Evolutionary conservation across 2,888 invertebrate species (phyloP).

Genomic region (Atherix ibis): DNA sequence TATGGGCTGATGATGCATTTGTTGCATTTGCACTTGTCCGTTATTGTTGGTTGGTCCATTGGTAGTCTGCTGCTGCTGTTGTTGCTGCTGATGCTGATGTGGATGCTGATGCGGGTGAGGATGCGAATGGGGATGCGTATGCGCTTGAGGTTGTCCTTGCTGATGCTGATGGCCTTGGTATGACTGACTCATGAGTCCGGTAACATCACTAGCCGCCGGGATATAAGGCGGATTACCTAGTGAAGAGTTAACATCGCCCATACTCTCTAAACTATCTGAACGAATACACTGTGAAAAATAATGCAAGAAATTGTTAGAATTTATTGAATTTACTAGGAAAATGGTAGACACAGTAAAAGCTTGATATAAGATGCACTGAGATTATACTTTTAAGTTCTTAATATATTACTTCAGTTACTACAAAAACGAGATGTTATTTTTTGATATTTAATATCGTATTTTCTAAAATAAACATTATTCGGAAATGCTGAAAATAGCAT

Average conservation of each 20-base stretch:
- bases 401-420: too few species aligned
- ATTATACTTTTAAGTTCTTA: too few species aligned
- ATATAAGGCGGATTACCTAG: constrained; percentile 31
- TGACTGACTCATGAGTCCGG: constrained; percentile 16
- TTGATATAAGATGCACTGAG: too few species aligned
- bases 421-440: too few species aligned
- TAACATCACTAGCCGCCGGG: constrained; percentile 24
- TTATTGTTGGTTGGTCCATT: constrained; percentile 28
- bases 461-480: too few species aligned
- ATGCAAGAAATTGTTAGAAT: constrained; percentile 1
- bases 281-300: constrained; percentile 27
- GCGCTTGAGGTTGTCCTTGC: constrained; percentile 39
- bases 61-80: constrained; percentile 13
- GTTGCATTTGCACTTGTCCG: constrained; percentile 16
- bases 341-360: too few species aligned
- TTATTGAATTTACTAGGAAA: not conserved
- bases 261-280: constrained; percentile 49
- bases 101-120: constrained; percentile 23
- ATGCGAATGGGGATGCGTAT: constrained; percentile 15
- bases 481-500: too few species aligned
- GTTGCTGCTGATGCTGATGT: constrained; percentile 29
- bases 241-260: constrained; percentile 38
- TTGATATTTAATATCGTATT: too few species aligned
- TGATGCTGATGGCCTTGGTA: constrained; percentile 14
- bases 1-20: constrained; percentile 10